phyloP scores from a whole-genome alignment of 2,797 vertebrate genomes.

The Sylvilagus floridanus region DNA sequence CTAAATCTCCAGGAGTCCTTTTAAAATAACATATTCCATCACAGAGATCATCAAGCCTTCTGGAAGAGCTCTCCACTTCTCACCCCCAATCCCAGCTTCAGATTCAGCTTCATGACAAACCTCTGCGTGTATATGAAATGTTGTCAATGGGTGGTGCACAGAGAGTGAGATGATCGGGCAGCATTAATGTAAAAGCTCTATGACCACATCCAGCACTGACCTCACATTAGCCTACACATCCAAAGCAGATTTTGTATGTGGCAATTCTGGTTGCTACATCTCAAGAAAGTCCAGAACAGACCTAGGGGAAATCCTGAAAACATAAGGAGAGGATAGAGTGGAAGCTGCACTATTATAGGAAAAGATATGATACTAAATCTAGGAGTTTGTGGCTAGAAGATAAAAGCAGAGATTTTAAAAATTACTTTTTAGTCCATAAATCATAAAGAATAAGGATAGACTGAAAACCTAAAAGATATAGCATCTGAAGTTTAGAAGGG shows the following conservation, averaged over 20 bases:
- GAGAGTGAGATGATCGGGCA: neutral
- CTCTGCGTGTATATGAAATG: neutral
- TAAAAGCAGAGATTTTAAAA: neutral
- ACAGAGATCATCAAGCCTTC: neutral
- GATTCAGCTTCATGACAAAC: neutral
- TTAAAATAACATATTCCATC: neutral
- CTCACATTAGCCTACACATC: neutral
- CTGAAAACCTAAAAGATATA: slow-evolving; percentile 26
- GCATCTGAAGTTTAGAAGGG: slow-evolving; percentile 36
- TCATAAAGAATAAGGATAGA: slow-evolving; percentile 6
- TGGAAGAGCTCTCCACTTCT: neutral
- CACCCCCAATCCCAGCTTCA: neutral
- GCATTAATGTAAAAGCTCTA: neutral
- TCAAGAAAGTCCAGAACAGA: slow-evolving; percentile 20
- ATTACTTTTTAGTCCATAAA: slow-evolving; percentile 13
- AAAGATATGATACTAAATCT: neutral
- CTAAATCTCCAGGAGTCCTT: neutral
- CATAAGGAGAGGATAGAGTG: neutral
- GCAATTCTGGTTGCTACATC: neutral
- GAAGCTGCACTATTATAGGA: neutral
- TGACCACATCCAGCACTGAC: neutral
- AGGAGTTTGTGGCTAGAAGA: slow-evolving; percentile 13
- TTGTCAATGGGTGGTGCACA: neutral
- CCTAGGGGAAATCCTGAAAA: neutral
- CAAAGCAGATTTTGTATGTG: neutral